Conservation (phyloP, 2,113 vertebrate species). For the Oenanthe melanoleuca region DNA sequence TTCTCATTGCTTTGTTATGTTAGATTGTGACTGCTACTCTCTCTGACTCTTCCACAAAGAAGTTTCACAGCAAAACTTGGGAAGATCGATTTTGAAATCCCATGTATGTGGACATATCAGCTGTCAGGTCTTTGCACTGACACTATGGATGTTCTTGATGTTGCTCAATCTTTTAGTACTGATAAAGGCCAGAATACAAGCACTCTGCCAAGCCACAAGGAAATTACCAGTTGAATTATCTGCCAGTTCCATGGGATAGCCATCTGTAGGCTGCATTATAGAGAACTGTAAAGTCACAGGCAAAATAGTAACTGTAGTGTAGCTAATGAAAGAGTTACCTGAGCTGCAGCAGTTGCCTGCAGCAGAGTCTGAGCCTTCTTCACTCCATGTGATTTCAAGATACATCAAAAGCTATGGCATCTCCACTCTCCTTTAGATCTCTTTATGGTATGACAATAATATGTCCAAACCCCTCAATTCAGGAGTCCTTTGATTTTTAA, state of each 20-base stretch:
- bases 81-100: background rate
- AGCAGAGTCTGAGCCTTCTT: conserved; percentile 14
- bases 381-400: background rate
- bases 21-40: background rate
- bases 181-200: background rate
- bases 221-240: background rate
- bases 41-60: background rate
- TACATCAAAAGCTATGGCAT: conserved; percentile 41
- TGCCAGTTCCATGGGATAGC: background rate
- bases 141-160: background rate
- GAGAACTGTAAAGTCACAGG: background rate
- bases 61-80: background rate
- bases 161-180: background rate
- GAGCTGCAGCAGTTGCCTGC: conserved; percentile 10
- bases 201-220: background rate
- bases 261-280: background rate
- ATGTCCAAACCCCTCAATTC: conserved; percentile 35
- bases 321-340: conserved; percentile 8
- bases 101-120: background rate
- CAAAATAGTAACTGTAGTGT: background rate
- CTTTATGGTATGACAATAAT: conserved; percentile 16
- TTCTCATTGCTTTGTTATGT: background rate
- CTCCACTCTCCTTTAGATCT: conserved; percentile 1
- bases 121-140: background rate
- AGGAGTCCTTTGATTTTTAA: background rate